Conservation (phyloP, 2,888 invertebrate species). For the Trilocha varians region DNA sequence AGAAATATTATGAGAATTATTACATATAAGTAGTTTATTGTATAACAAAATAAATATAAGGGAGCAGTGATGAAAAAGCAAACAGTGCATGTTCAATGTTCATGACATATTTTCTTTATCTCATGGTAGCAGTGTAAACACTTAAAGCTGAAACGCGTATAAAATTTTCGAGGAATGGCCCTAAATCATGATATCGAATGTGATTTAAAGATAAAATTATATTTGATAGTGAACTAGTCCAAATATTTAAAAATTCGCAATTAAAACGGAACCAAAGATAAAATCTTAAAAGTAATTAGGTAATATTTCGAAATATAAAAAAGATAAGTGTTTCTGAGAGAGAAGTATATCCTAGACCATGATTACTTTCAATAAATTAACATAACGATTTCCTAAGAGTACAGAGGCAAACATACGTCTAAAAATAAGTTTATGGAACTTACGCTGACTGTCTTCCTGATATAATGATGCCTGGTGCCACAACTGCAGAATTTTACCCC, state of each 20-base stretch:
- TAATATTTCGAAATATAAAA: too few species aligned
- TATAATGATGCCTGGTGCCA: conserved; percentile 83
- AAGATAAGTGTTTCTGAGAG: too few species aligned
- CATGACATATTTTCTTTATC: conserved; percentile 5
- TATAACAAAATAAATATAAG: too few species aligned
- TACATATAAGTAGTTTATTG: too few species aligned
- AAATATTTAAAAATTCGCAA: background rate
- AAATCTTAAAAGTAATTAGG: too few species aligned
- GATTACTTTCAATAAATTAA: too few species aligned
- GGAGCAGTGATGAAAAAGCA: background rate
- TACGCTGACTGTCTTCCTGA: conserved; percentile 70
- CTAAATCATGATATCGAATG: conserved; percentile 15
- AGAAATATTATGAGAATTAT: too few species aligned
- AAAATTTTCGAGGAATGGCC: conserved; percentile 11
- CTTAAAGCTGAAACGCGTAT: conserved; percentile 1
- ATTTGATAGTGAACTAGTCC: conserved; percentile 8
- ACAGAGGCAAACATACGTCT: too few species aligned
- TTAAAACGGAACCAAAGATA: conserved; percentile 1
- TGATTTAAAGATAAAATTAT: conserved; percentile 19
- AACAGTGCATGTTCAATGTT: background rate
- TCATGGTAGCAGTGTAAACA: background rate
- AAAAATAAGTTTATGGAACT: conserved; percentile 26
- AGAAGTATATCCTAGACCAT: too few species aligned
- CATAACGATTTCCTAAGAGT: too few species aligned
- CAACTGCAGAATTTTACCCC: conserved; percentile 91